Conservation (phyloP, 2,797 vertebrate genomes). For the Ispidina lecontei region DNA sequence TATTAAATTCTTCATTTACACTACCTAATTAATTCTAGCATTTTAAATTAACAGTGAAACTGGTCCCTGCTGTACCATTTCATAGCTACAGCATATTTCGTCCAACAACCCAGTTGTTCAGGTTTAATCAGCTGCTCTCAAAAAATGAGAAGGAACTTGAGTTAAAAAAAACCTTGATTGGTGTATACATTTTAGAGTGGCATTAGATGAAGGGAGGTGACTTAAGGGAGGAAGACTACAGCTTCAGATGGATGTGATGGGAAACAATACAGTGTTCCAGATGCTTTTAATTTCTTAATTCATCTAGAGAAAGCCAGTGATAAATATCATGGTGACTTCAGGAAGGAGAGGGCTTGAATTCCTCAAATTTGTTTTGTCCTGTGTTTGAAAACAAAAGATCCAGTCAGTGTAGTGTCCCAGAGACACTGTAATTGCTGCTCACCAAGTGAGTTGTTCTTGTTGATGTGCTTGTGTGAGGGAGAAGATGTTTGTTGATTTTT, state of each 20-base stretch:
- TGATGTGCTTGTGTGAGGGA: not conserved
- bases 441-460: not conserved
- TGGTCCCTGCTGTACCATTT: conserved; percentile 84
- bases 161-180: not conserved
- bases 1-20: conserved; percentile 88
- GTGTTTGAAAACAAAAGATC: not conserved
- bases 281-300: not conserved
- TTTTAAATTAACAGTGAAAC: conserved; percentile 88
- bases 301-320: not conserved
- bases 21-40: conserved; percentile 87
- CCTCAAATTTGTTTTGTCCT: not conserved
- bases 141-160: conserved; percentile 66
- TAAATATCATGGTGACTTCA: not conserved
- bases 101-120: conserved; percentile 81
- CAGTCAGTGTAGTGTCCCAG: not conserved
- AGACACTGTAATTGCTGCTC: not conserved
- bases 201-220: not conserved
- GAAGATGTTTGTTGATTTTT: not conserved
- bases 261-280: not conserved
- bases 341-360: not conserved
- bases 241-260: not conserved
- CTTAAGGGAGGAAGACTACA: not conserved
- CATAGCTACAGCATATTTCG: conserved; percentile 79
- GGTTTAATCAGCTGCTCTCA: conserved; percentile 81
- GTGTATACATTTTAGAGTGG: not conserved